Conservation (phyloP, 2,113 vertebrate genomes). For the Muntiacus muntjak region DNA sequence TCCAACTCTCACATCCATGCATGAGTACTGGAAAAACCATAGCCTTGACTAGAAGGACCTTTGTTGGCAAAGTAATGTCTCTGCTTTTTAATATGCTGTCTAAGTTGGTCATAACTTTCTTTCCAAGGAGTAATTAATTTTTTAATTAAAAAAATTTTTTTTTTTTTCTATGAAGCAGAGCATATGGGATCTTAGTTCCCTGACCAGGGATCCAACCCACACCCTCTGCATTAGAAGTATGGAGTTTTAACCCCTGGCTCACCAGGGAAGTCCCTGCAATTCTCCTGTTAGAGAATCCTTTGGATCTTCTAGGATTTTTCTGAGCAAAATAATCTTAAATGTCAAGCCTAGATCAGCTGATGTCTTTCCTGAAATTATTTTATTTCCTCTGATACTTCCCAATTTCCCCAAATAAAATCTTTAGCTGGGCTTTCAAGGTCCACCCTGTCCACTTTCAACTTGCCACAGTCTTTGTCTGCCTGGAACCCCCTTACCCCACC, state of each 20-base stretch:
- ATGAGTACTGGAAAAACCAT: too few species aligned
- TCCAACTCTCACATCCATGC: too few species aligned
- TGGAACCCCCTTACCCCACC: not conserved
- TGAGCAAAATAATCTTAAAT: not conserved
- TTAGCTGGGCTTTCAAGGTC: not conserved
- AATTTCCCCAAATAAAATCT: not conserved
- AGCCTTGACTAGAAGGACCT: too few species aligned
- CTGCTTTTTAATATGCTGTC: too few species aligned
- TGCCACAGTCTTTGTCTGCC: not conserved
- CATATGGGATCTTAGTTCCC: not conserved
- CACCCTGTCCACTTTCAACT: rapidly evolving
- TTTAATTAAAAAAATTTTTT: not conserved
- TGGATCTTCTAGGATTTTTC: not conserved
- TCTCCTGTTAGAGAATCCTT: not conserved
- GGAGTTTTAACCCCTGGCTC: not conserved
- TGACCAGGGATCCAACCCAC: not conserved
- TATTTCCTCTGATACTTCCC: not conserved
- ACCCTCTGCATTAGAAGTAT: not conserved
- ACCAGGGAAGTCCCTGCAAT: not conserved
- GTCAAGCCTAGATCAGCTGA: not conserved
- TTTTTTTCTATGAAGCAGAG: not conserved
- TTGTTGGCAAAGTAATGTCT: too few species aligned
- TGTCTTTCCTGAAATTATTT: not conserved
- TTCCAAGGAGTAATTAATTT: not conserved
- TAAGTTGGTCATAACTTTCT: too few species aligned